Conservation (phyloP, 2,113 vertebrate genomes). For the Phodopus roborovskii region DNA sequence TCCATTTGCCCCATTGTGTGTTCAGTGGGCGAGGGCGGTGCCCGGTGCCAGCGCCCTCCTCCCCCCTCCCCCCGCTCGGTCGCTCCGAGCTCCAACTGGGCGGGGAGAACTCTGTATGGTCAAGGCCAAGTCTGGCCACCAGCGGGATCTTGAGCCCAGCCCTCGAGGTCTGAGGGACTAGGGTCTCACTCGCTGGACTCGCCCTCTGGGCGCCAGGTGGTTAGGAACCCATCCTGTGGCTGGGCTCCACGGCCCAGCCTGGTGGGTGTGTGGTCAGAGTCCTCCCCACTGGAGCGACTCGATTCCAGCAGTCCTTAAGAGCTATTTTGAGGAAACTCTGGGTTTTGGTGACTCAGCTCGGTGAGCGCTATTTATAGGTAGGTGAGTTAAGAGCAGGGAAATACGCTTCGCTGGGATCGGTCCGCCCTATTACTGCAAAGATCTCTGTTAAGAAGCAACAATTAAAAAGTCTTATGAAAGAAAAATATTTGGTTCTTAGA, state of each 20-base stretch:
- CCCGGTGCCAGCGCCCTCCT: conserved; percentile 54
- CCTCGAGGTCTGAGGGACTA: neutral
- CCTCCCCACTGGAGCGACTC: neutral
- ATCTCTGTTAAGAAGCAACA: conserved; percentile 25
- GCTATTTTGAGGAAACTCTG: conserved; percentile 72
- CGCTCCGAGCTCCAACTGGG: neutral
- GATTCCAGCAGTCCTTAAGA: conserved; percentile 47
- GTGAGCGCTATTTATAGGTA: conserved; percentile 76
- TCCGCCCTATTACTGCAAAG: neutral
- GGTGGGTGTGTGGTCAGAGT: neutral
- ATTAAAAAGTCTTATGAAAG: conserved; percentile 36
- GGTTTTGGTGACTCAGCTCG: conserved; percentile 76
- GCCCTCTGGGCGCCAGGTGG: neutral
- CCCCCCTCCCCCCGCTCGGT: conserved; percentile 64
- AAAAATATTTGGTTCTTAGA: neutral
- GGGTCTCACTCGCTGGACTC: neutral
- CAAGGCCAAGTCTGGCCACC: neutral
- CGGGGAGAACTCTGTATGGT: neutral
- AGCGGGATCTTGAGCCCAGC: accelerated
- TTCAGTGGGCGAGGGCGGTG: conserved; percentile 43
- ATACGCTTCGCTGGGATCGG: neutral
- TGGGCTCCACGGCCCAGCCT: neutral
- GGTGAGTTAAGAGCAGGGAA: conserved; percentile 37
- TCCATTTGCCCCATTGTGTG: conserved; percentile 62
- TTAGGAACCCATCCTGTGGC: neutral